A percentile compares a stretch with the other conserved stretches of the same genome.
Conservation (phyloP, 2,113 vertebrate species). For the Gymnocephalus cernua region DNA sequence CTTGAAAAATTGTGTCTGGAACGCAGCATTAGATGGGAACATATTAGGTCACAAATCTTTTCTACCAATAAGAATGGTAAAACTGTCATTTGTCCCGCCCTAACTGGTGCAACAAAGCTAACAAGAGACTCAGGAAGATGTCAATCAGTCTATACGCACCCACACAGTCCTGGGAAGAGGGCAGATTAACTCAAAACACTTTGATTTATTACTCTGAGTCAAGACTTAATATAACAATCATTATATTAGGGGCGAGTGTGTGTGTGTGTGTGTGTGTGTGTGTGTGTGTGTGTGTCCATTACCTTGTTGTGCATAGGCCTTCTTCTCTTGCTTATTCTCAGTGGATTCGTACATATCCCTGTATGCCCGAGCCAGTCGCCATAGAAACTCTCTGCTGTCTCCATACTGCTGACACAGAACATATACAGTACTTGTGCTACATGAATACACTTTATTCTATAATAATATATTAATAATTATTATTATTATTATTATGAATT, state of each 20-base stretch:
- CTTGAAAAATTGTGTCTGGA: too few relatives aligned
- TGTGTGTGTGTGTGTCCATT: neutral
- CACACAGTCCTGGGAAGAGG: too few relatives aligned
- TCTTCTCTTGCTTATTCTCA: conserved; percentile 84
- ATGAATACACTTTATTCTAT: neutral
- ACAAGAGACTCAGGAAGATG: too few relatives aligned
- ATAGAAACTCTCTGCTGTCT: conserved; percentile 88
- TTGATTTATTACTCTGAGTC: neutral
- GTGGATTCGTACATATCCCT: conserved; percentile 88
- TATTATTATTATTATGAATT: neutral
- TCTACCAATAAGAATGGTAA: too few relatives aligned
- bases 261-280: neutral
- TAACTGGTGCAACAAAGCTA: too few relatives aligned
- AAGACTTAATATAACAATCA: neutral
- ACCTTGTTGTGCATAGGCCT: conserved; percentile 87
- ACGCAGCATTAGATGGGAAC: too few relatives aligned
- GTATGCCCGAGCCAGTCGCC: conserved; percentile 94
- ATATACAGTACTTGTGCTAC: too few relatives aligned
- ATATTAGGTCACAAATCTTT: too few relatives aligned
- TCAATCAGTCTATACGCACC: too few relatives aligned
- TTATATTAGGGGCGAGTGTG: neutral
- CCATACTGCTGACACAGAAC: conserved; percentile 81
- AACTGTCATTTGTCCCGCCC: too few relatives aligned
- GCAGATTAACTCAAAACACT: neutral
- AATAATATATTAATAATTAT: neutral